Conservation (phyloP, 2,113 vertebrate species). For the Pseudopodoces humilis region DNA sequence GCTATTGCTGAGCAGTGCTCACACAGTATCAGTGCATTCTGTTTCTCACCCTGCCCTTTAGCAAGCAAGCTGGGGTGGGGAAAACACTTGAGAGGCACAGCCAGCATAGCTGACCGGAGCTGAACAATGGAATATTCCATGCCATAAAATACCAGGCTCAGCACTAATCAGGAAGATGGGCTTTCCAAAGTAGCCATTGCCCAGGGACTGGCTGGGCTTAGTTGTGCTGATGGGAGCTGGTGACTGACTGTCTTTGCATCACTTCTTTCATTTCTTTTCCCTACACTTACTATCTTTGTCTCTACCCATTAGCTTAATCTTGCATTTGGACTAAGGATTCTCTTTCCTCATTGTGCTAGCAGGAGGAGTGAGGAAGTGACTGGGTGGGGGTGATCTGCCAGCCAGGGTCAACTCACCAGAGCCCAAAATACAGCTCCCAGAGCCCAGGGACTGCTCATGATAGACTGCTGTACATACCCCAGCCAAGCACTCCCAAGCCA, state of each 20-base stretch:
- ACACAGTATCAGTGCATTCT: not conserved
- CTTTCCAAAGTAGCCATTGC: not conserved
- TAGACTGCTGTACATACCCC: constrained; percentile 80
- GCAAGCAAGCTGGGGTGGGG: not conserved
- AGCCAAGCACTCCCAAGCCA: constrained; percentile 93
- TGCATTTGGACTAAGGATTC: not conserved
- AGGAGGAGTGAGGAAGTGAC: not conserved
- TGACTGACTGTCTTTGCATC: not conserved
- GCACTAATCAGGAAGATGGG: accelerated
- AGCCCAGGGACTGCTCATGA: not conserved
- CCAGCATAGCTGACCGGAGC: not conserved
- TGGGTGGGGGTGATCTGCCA: not conserved
- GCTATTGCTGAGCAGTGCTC: not conserved
- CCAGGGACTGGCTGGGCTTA: not conserved
- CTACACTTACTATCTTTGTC: not conserved
- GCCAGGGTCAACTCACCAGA: not conserved
- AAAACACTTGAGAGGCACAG: not conserved
- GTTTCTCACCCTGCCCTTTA: not conserved
- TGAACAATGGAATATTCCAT: not conserved
- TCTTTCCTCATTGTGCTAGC: not conserved
- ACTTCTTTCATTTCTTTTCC: not conserved
- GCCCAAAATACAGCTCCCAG: not conserved
- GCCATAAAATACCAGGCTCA: not conserved
- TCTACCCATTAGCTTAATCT: not conserved
- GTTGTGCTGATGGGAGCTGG: not conserved